Evolutionary conservation across 2,797 vertebrate species (phyloP), one percentile per base, ranked within the genome.

Genomic region (Phoeniculus purpureus): DNA sequence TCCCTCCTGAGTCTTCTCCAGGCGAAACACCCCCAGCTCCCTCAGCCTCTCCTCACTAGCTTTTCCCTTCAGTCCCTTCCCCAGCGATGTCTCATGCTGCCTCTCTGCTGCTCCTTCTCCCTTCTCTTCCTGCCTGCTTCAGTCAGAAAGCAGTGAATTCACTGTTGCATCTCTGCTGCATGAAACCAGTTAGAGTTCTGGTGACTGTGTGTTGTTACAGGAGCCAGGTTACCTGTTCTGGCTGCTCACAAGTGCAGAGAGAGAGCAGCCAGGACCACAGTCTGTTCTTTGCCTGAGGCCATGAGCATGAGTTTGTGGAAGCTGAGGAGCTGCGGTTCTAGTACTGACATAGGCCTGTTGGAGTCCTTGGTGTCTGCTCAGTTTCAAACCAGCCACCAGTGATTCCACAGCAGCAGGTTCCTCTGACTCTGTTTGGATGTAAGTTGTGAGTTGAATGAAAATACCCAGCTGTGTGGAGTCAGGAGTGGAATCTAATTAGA

Each of bases 401-500:
- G 48, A 72, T 34, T 11, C 27, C 48, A 22, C 45, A 71, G 72
- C 54, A 45, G 50, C 4, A 9, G 51, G 18, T 74, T 85, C 43
- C 79, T 82, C 29, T 54, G 80, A 14, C 52, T 77, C 67, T 45
- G 25, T 64, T 1, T 13, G 34, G 64, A 29, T 61, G 58, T 60
- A 61, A 71, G 64, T 87, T 89, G 51, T 80, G 68, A 87, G 61
- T 85, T 32, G 70, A 60, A 61, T 82, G 65, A 58, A 92, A 82
- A 51, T 50, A 73, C 31, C 52, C 56, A 71, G 52, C 71, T 66
- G 52, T 60, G 59, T 71, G 54, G 26, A 40, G 80, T 84, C 67
- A 50, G 26, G 81, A 84, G 34, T 29, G 65, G 82, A 26, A n/a
- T n/a, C n/a, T n/a, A n/a, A n/a, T n/a, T n/a, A n/a, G n/a, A n/a